Percentiles rank a stretch among this genome's conserved stretches.
Evolutionary conservation across 2,888 invertebrate genomes (phyloP).

Genomic region (Epirrhoe tristata): DNA sequence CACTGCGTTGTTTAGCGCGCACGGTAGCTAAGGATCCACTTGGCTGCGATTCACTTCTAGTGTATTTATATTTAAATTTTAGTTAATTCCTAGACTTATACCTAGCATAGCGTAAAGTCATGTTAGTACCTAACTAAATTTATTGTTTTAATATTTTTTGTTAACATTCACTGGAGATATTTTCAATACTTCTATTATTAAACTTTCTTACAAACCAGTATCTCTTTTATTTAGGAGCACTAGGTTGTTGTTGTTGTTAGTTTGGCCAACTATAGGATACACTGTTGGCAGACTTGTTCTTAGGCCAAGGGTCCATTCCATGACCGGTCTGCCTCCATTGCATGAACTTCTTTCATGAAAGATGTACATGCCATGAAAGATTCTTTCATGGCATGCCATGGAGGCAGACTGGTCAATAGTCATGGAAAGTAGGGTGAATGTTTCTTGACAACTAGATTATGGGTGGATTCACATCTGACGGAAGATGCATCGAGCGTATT

Average conservation of each 20-base stretch:
- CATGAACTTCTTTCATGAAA: no score
- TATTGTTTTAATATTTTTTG: conserved; percentile 77
- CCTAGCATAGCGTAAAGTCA: conserved; percentile 80
- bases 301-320: no score
- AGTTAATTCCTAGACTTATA: conserved; percentile 83
- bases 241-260: background rate
- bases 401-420: no score
- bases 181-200: conserved; percentile 84
- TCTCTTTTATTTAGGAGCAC: conserved; percentile 27
- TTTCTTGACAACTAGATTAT: no score
- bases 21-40: conserved; percentile 34
- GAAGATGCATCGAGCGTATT: no score
- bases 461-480: no score
- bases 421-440: no score
- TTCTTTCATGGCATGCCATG: no score
- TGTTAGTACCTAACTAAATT: conserved; percentile 85
- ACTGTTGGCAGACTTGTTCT: no score
- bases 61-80: conserved; percentile 85
- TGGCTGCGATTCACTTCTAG: conserved; percentile 69
- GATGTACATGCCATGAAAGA: no score
- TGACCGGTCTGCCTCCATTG: no score
- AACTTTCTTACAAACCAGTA: conserved; percentile 83
- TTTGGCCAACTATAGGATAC: background rate
- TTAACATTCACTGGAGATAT: conserved; percentile 83
- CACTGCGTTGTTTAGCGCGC: conserved; percentile 26